A percentile compares a stretch with the other conserved stretches of the same genome.
phyloP scores from a whole-genome alignment of 2,113 vertebrate genomes.

The Echinops telfairi region DNA sequence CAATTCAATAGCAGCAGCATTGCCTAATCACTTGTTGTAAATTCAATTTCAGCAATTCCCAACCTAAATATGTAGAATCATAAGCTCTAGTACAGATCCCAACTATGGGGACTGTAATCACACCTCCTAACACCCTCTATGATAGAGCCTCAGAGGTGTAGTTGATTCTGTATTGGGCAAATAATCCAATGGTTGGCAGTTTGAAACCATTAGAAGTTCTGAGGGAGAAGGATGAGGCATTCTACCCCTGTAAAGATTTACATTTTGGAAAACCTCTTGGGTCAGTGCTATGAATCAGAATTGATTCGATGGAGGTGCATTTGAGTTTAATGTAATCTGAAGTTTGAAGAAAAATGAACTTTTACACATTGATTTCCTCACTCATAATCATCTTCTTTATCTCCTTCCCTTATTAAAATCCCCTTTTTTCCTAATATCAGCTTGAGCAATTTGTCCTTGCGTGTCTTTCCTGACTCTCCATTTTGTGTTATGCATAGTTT shows the following conservation, averaged over 20 bases:
- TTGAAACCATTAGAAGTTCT: too few relatives aligned
- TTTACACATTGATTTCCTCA: neutral
- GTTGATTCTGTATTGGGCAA: too few relatives aligned
- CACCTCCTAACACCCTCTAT: neutral
- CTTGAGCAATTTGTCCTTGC: constrained; percentile 10
- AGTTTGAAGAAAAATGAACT: neutral
- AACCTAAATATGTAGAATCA: neutral
- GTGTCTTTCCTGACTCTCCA: neutral
- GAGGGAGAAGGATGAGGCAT: too few relatives aligned
- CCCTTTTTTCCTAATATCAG: neutral
- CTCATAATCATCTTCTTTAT: neutral
- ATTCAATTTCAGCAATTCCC: neutral
- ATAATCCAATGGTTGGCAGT: too few relatives aligned
- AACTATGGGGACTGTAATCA: neutral
- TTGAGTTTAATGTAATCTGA: neutral
- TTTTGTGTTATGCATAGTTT: neutral
- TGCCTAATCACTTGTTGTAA: neutral
- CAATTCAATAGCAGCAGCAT: neutral
- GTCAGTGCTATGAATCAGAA: too few relatives aligned
- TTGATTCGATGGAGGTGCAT: too few relatives aligned
- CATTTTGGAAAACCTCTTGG: too few relatives aligned
- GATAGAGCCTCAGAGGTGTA: too few relatives aligned
- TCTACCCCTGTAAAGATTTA: too few relatives aligned
- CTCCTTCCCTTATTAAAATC: neutral
- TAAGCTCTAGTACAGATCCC: neutral